These are phyloP conservation scores for Lamprotornis superbus DNA, from an alignment of 2,113 vertebrate genomes.

Conservation along the genomic window DNA sequence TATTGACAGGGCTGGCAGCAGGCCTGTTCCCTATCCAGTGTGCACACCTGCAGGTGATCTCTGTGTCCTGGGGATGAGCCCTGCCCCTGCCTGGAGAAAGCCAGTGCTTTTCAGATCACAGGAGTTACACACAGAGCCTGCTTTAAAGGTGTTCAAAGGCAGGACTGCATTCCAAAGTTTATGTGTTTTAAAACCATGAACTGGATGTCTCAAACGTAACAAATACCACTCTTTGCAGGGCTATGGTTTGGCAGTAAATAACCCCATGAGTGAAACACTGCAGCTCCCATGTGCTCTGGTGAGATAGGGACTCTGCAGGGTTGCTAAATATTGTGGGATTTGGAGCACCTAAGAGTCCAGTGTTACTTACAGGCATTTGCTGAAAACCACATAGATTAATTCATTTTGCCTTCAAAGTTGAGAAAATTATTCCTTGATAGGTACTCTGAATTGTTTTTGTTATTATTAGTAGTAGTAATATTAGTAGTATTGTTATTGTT, in stretches of 20 bases:
- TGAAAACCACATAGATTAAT: not conserved
- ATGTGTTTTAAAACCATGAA: not conserved
- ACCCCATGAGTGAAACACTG: accelerated
- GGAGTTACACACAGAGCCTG: not conserved
- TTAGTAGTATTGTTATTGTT: not conserved
- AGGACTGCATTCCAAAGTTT: not conserved
- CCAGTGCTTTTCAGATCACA: not conserved
- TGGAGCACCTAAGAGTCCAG: not conserved
- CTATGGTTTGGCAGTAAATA: not conserved
- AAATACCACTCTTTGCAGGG: not conserved
- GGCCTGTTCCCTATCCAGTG: accelerated
- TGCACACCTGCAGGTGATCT: not conserved
- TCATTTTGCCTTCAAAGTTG: not conserved
- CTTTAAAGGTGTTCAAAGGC: not conserved
- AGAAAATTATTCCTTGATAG: not conserved
- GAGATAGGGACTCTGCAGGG: not conserved
- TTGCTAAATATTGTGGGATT: not conserved
- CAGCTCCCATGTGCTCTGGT: not conserved
- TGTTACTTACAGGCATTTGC: not conserved
- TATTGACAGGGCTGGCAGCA: accelerated
- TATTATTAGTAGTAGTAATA: not conserved
- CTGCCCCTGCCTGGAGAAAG: not conserved
- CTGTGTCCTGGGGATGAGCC: not conserved
- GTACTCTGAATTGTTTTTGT: not conserved
- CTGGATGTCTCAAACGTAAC: not conserved